These are phyloP conservation scores for Trinectes maculatus DNA, from an alignment of 2,113 vertebrate species.

Conservation along the genomic window DNA sequence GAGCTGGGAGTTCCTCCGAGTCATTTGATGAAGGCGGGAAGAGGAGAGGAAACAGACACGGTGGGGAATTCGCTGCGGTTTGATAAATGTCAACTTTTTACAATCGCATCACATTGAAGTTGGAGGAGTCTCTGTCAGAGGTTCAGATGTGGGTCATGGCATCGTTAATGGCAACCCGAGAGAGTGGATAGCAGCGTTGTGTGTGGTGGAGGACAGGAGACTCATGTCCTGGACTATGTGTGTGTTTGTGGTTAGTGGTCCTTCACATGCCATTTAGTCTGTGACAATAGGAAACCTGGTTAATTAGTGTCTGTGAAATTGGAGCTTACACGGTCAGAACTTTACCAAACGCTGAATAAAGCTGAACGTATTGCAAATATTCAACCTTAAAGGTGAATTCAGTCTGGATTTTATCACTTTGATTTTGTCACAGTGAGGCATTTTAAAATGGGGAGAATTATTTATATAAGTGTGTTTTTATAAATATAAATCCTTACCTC, in stretches of 20 bases:
- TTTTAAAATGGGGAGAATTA: no score
- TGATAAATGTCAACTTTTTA: constrained; percentile 49
- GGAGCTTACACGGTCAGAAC: not conserved
- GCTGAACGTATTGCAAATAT: no score
- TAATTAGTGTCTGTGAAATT: constrained; percentile 26
- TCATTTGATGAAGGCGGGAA: constrained; percentile 11
- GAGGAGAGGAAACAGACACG: constrained; percentile 13
- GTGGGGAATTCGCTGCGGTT: constrained; percentile 36
- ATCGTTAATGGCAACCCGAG: constrained; percentile 58
- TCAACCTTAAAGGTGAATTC: no score
- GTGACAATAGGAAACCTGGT: not conserved
- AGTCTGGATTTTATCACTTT: constrained; percentile 3
- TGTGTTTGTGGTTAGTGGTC: not conserved
- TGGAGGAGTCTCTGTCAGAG: constrained; percentile 51
- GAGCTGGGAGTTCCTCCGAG: constrained; percentile 47
- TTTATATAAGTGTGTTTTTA: no score
- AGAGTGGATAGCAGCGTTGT: constrained; percentile 19
- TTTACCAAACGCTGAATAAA: constrained; percentile 2
- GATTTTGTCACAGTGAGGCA: no score
- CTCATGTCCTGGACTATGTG: constrained; percentile 10
- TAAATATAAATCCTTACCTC: no score
- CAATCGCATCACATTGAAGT: constrained; percentile 41
- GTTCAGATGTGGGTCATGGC: constrained; percentile 57
- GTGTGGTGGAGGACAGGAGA: constrained; percentile 37
- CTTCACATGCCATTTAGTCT: not conserved